Base-by-base conservation (phyloP, 2,888 invertebrate species). In the Trissoscelio sp. region DNA sequence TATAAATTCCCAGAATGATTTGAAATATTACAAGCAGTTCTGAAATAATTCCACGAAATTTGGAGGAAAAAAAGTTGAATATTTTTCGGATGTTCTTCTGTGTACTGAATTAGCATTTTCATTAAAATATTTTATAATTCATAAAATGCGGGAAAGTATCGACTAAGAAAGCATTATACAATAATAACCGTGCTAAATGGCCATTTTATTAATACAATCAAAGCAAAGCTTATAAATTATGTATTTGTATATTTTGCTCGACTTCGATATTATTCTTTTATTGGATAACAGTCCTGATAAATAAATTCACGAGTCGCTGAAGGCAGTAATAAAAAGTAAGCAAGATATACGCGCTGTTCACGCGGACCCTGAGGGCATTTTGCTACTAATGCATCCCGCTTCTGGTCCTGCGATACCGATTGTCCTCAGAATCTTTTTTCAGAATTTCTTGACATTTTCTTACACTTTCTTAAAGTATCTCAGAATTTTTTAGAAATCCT, bases 251-350 rank as follows among this genome's bases (percentile, higher is more conserved):
- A 80, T 70, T 80, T 80, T 75, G 66, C 44, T 57, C 64, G 44
- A 53, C 42, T 62, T 73, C 62, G 24, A 66, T 81, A 66, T 81
- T 77, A 81, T 72, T 81, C 75, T 81, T 77, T 75, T 66, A 77
- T 72, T 72, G 70, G 81, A 66, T 77, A 77, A 81, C 75, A 64
- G 70, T 66, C 48, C 70, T 66, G 72, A 81, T 81, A 81, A 80
- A 80, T 80, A 80, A 74, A 80, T 81, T 75, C 77, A 77, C 81
- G 82, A 81, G 85, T 83, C 84, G 86, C 83, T 82, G 73, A 85
- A 82, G 83, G 85, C 81, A 85, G 84, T 87, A 85, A 88, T 88
- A 88, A 89, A 89, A 89, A 89, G 89, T 89, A 89, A 88, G 83
- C 85, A 87, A 87, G 89, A 88, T 88, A 88, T 88, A 89, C 87